A percentile compares a stretch with the other conserved stretches of the same genome.
phyloP scores from a whole-genome alignment of 2,888 invertebrate species.

The Heliconius erato region DNA sequence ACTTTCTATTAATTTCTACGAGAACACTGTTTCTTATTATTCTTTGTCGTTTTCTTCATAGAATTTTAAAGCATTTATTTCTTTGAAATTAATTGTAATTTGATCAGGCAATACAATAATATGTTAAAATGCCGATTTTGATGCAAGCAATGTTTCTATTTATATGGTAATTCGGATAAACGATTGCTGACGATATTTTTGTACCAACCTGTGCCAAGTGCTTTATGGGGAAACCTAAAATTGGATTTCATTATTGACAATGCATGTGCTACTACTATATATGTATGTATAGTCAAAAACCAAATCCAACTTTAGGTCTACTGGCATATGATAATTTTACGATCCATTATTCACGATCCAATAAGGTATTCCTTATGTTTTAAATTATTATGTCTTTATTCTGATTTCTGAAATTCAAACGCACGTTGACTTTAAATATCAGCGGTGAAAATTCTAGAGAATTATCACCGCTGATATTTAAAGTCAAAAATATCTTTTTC shows the following conservation, averaged over 20 bases:
- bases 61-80: not conserved
- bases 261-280: no score
- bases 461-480: not conserved
- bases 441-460: not conserved
- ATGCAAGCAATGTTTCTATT: slow-evolving; percentile 1
- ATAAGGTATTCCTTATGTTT: not conserved
- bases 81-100: not conserved
- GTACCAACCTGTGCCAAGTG: slow-evolving; percentile 26
- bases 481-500: not conserved
- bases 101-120: not conserved
- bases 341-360: not conserved
- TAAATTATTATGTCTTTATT: not conserved
- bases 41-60: no score
- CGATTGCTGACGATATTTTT: not conserved
- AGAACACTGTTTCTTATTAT: no score
- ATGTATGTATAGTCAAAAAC: no score
- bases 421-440: not conserved
- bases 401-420: not conserved
- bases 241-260: not conserved
- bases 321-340: not conserved
- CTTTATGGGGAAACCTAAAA: not conserved
- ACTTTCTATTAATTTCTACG: no score
- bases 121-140: slow-evolving; percentile 5
- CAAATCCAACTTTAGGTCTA: no score
- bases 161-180: slow-evolving; percentile 21